Conservation (phyloP, 2,113 vertebrate genomes). For the Catharus bicknelli region DNA sequence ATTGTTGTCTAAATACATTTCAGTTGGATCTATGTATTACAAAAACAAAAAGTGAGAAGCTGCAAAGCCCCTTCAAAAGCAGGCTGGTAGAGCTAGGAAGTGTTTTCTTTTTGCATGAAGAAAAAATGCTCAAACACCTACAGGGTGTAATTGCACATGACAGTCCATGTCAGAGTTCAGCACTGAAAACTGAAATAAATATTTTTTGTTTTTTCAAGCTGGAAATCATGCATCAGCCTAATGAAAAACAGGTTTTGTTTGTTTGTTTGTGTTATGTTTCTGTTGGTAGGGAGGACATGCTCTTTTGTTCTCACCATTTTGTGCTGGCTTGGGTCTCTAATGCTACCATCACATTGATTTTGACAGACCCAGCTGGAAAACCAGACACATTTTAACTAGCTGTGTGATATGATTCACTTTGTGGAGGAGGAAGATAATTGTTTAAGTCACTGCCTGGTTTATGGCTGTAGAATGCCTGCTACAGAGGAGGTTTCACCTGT, state of each 20-base stretch:
- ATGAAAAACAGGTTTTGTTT: conserved; percentile 51
- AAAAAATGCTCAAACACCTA: conserved; percentile 16
- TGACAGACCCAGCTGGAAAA: conserved; percentile 44
- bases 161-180: conserved; percentile 40
- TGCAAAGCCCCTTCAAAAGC: background rate
- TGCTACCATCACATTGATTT: background rate
- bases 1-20: background rate
- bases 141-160: conserved; percentile 33
- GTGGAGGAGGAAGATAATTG: conserved; percentile 1
- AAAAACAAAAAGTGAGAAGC: background rate
- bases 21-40: background rate
- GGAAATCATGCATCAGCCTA: conserved; percentile 12
- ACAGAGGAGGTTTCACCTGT: background rate
- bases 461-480: background rate
- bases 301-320: conserved; percentile 53
- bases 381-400: background rate
- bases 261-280: conserved; percentile 47
- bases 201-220: background rate
- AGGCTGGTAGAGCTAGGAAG: background rate
- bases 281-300: conserved; percentile 41
- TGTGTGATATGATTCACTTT: conserved; percentile 27
- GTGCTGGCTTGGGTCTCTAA: background rate
- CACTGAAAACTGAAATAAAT: background rate
- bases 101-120: background rate
- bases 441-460: background rate